Conservation (phyloP, 2,797 vertebrate species). For the Lutjanus argentimaculatus region DNA sequence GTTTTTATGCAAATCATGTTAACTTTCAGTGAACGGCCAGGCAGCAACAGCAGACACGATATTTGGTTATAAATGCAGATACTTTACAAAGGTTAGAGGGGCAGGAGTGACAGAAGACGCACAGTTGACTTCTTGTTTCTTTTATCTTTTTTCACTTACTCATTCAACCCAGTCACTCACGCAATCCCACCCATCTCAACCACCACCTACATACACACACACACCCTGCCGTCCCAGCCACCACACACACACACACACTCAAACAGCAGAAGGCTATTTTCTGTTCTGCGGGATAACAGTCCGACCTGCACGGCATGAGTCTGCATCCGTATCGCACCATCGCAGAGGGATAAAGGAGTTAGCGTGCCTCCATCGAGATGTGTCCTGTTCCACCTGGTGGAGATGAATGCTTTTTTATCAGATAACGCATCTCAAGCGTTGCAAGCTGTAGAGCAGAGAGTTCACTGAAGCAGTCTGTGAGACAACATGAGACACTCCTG, state of each 20-base stretch:
- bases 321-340: constrained; percentile 72
- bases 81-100: constrained; percentile 2
- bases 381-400: constrained; percentile 83
- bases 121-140: constrained; percentile 2
- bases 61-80: neutral
- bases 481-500: constrained; percentile 16
- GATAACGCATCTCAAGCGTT: constrained; percentile 70
- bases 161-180: constrained; percentile 34
- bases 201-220: neutral
- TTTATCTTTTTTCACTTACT: constrained; percentile 32
- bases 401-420: constrained; percentile 81
- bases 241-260: constrained; percentile 27
- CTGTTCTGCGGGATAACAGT: constrained; percentile 54
- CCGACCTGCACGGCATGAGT: constrained; percentile 80
- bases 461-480: constrained; percentile 35
- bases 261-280: constrained; percentile 29
- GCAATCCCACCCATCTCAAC: constrained; percentile 12
- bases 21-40: constrained; percentile 3
- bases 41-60: neutral
- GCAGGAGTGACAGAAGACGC: constrained; percentile 17
- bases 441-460: constrained; percentile 51
- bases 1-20: constrained; percentile 20
- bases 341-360: constrained; percentile 76
- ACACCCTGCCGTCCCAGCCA: neutral
- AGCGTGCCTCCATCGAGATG: constrained; percentile 84